These are phyloP conservation scores for Alcedo atthis DNA, from an alignment of 2,797 vertebrate species.

Conservation along the genomic window DNA sequence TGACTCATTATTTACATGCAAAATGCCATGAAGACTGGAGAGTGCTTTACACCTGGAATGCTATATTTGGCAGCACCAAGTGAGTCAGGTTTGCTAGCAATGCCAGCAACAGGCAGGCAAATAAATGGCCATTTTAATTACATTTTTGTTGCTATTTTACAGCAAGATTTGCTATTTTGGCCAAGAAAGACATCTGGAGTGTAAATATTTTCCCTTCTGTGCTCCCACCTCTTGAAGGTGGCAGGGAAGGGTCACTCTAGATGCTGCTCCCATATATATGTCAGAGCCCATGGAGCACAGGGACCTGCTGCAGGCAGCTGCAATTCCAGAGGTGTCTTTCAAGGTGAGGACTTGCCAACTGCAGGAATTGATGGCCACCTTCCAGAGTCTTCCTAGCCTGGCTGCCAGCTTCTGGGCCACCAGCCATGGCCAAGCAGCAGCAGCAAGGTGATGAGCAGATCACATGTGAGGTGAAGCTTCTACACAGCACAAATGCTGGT, in stretches of 20 bases:
- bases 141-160: conserved; percentile 42
- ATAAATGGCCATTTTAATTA: conserved; percentile 65
- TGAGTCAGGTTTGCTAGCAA: conserved; percentile 56
- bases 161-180: conserved; percentile 47
- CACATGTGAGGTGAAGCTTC: not conserved
- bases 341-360: not conserved
- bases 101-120: conserved; percentile 20
- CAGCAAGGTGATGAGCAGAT: not conserved
- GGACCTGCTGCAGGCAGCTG: not conserved
- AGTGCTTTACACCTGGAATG: conserved; percentile 66
- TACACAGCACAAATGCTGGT: not conserved
- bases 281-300: not conserved
- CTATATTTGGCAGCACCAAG: conserved; percentile 55
- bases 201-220: conserved; percentile 67
- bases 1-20: conserved; percentile 67
- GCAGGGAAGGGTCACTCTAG: not conserved
- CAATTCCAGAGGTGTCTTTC: not conserved
- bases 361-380: not conserved
- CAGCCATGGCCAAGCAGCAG: not conserved
- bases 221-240: conserved; percentile 36
- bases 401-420: not conserved
- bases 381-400: not conserved
- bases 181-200: conserved; percentile 66
- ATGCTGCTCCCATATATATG: not conserved
- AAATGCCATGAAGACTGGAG: conserved; percentile 66